Evolutionary conservation across 2,888 invertebrate species (phyloP).

Genomic region (Morpho helenor): DNA sequence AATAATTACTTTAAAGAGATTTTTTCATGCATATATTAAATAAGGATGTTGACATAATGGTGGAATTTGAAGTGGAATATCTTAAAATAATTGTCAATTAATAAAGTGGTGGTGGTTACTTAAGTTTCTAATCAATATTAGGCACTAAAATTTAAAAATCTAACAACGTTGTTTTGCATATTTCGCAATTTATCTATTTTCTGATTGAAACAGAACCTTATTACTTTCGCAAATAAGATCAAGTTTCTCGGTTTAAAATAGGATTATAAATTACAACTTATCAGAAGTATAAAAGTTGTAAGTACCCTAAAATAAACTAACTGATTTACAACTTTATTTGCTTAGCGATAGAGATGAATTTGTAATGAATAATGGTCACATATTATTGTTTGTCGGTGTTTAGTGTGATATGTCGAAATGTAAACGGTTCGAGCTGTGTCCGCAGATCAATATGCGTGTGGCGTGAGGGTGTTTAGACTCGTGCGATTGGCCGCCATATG

Average conservation of each 20-base stretch:
- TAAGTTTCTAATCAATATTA: neutral
- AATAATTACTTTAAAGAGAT: too few species aligned
- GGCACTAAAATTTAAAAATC: neutral
- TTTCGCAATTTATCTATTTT: too few species aligned
- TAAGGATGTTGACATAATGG: too few species aligned
- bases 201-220: conserved; percentile 9
- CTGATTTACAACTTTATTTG: conserved; percentile 28
- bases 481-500: conserved; percentile 70
- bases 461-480: conserved; percentile 69
- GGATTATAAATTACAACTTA: conserved; percentile 33
- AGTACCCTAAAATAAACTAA: conserved; percentile 21
- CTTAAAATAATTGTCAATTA: too few species aligned
- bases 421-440: conserved; percentile 73
- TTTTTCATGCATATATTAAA: too few species aligned
- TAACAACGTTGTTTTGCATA: too few species aligned
- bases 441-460: conserved; percentile 79
- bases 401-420: conserved; percentile 79
- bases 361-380: conserved; percentile 36
- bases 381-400: conserved; percentile 76
- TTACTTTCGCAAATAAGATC: neutral
- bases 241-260: conserved; percentile 8
- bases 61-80: too few species aligned
- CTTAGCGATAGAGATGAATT: conserved; percentile 28
- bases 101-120: too few species aligned
- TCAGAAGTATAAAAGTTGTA: conserved; percentile 33